phyloP scores from a whole-genome alignment of 2,113 vertebrate genomes.

The Equus przewalskii region DNA sequence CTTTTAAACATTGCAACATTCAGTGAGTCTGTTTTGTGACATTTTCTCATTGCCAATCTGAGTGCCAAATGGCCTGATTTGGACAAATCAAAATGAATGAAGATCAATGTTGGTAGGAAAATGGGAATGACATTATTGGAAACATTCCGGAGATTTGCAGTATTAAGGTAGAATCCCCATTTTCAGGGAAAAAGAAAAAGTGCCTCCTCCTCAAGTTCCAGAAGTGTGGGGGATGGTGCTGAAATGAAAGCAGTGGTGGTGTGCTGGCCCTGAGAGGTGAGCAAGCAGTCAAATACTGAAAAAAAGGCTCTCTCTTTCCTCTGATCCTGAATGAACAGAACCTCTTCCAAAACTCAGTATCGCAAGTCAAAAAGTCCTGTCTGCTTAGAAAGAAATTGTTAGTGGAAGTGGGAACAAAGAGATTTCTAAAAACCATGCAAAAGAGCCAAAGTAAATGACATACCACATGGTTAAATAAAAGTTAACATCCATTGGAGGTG shows the following conservation, averaged over 20 bases:
- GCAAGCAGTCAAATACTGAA: background rate
- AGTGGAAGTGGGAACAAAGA: slow-evolving; percentile 65
- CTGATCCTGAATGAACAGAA: slow-evolving; percentile 59
- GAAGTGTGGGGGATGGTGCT: background rate
- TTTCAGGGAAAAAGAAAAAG: background rate
- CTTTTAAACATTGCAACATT: slow-evolving; percentile 34
- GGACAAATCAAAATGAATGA: slow-evolving; percentile 71
- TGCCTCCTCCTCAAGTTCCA: slow-evolving; percentile 35
- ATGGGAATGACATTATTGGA: background rate
- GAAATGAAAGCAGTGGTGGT: background rate
- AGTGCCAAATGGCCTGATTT: slow-evolving; percentile 54
- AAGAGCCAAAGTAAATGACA: slow-evolving; percentile 54
- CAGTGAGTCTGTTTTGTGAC: slow-evolving; percentile 59
- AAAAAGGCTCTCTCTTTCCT: background rate
- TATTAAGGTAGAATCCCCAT: slow-evolving; percentile 50
- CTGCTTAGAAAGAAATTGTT: slow-evolving; percentile 48
- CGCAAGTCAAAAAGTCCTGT: slow-evolving; percentile 43
- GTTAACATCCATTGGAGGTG: slow-evolving; percentile 28
- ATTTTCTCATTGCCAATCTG: slow-evolving; percentile 53
- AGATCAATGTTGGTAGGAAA: slow-evolving; percentile 61
- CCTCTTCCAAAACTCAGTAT: slow-evolving; percentile 37
- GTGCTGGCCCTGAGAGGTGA: slow-evolving; percentile 9
- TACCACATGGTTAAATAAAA: slow-evolving; percentile 58
- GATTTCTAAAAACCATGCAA: slow-evolving; percentile 65
- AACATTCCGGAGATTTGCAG: slow-evolving; percentile 39